Evolutionary conservation across 2,888 invertebrate genomes (phyloP).

Genomic region (Caenorhabditis wallacei): DNA sequence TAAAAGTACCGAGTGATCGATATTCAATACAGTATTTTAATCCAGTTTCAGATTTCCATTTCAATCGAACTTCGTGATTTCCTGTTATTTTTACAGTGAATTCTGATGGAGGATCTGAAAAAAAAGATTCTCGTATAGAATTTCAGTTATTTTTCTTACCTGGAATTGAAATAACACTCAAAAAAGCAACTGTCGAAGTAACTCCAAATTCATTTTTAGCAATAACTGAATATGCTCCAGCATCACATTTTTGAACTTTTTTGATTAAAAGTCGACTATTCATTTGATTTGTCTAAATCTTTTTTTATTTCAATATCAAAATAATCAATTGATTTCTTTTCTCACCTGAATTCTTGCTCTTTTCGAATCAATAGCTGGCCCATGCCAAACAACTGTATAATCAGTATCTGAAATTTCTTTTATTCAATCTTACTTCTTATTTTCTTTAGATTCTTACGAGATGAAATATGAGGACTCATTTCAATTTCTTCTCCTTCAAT

Average conservation of each 20-base stretch:
- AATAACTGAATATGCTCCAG: conserved; percentile 70
- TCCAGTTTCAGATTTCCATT: conserved; percentile 62
- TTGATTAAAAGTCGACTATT: conserved; percentile 62
- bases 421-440: neutral
- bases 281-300: conserved; percentile 47
- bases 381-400: conserved; percentile 68
- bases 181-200: conserved; percentile 59
- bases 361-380: conserved; percentile 67
- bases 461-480: conserved; percentile 57
- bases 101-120: conserved; percentile 61
- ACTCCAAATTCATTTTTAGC: conserved; percentile 68
- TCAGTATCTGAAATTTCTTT: conserved; percentile 50
- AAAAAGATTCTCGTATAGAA: too few relatives aligned
- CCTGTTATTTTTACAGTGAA: conserved; percentile 60
- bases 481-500: conserved; percentile 49
- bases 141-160: conserved; percentile 22
- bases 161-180: conserved; percentile 59
- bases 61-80: conserved; percentile 62
- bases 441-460: conserved; percentile 17
- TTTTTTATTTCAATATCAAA: too few relatives aligned
- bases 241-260: conserved; percentile 46
- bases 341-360: conserved; percentile 48
- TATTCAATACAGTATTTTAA: conserved; percentile 71
- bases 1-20: conserved; percentile 49
- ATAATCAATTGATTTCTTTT: too few relatives aligned